These are phyloP conservation scores for Nemopilema nomurai DNA, from an alignment of 30 jellyfish, hydroid and myxozoan species.

Conservation along the genomic window DNA sequence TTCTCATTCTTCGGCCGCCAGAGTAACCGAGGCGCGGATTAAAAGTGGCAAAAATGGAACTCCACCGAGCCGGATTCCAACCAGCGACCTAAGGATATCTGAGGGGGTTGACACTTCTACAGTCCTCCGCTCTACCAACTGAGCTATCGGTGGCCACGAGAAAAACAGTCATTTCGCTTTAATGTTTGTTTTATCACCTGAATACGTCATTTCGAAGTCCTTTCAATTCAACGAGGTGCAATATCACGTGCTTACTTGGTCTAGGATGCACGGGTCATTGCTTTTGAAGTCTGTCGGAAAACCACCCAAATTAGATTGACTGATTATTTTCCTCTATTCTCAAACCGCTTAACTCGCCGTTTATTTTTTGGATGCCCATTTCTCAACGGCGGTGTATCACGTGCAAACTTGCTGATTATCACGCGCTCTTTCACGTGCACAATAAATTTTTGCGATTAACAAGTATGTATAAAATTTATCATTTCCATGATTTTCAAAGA, in stretches of 20 bases:
- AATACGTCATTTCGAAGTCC: neutral
- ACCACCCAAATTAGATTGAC: too few relatives aligned
- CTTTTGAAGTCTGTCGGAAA: neutral
- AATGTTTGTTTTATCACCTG: neutral
- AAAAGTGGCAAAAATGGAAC: neutral
- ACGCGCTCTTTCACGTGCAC: neutral
- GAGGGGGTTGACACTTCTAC: slow-evolving; percentile 48
- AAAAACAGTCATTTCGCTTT: neutral
- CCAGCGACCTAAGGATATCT: slow-evolving; percentile 76
- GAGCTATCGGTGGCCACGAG: slow-evolving; percentile 71
- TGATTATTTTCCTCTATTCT: too few relatives aligned
- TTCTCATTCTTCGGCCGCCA: neutral
- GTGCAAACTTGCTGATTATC: neutral
- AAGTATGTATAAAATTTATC: too few relatives aligned
- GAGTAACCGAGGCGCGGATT: neutral
- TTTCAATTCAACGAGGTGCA: neutral
- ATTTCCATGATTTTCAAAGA: neutral
- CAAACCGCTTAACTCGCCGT: too few relatives aligned
- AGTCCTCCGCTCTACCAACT: slow-evolving; percentile 84
- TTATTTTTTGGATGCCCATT: too few relatives aligned
- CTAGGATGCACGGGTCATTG: neutral
- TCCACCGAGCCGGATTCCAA: slow-evolving; percentile 84
- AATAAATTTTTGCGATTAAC: neutral
- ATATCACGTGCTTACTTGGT: neutral
- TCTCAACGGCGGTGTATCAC: neutral